Base-by-base conservation (phyloP, 2,797 vertebrate species). In the Artibeus lituratus region DNA sequence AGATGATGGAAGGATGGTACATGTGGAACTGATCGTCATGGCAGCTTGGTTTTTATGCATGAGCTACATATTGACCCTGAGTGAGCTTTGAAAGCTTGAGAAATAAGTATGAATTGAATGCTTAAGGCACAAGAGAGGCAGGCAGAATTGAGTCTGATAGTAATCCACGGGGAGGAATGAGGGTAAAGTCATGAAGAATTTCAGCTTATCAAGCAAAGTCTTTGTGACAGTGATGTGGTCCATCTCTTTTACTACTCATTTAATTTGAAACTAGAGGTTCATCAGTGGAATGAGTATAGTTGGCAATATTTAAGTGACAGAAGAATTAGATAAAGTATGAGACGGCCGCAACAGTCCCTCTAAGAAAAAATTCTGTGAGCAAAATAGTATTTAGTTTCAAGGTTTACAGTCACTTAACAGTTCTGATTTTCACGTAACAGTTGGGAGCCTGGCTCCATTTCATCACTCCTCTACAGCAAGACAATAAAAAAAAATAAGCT, bases 351-450 rank as follows among this genome's bases (percentile, higher is more conserved):
- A 10, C 37, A 69, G 55, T 74, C 55, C 55, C 39, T 76, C 72
- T 82, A 47, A 74, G 91, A 87, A 94, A 47, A 55, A 93, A 94
- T 65, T 67, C 73, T 49, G 1, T 87, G 78, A 90, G 92, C 39
- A 81, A 77, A 91, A 47, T 39, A 76, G 53, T 83, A 59, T 77
- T 95, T 94, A 37, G 90, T 90, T 94, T 76, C 39, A 59, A 87
- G 72, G 37, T 90, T 95, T 91, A 69, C 26, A 29, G 29, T 72
- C 42, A 49, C 29, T 67, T 70, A 65, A 51, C 42, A 57, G n/a
- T 90, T 65, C 76, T 76, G 77, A 86, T 95, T 94, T 47, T 78
- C 55, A 67, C 11, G 29, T 85, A 53, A 18, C 21, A 92, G 1
- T 83, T 92, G 73, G 32, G 18, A 82, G 9, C 82, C 81, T 90